These are phyloP conservation scores for Ophion obscuratus DNA, from an alignment of 2,888 invertebrate species.

Conservation along the genomic window DNA sequence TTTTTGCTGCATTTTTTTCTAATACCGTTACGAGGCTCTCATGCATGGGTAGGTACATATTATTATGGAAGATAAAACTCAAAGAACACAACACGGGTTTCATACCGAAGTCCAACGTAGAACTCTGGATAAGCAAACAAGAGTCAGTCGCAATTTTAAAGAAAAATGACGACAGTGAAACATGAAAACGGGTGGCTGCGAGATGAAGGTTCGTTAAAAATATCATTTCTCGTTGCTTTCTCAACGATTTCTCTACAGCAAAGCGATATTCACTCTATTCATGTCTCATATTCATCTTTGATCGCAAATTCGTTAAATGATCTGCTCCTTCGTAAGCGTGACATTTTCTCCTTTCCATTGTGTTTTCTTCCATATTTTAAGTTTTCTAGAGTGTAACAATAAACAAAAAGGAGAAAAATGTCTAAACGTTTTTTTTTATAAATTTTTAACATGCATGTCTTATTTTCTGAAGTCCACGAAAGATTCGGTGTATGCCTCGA, in stretches of 20 bases:
- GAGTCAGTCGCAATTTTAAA: neutral
- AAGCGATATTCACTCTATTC: neutral
- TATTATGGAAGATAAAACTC: neutral
- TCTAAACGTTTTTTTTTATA: too few relatives aligned
- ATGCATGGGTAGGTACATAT: neutral
- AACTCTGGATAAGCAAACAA: neutral
- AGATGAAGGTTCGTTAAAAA: neutral
- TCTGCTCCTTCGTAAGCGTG: too few relatives aligned
- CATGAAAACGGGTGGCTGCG: neutral
- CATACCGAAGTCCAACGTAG: neutral
- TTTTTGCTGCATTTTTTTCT: constrained; percentile 4
- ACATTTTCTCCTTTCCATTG: too few relatives aligned
- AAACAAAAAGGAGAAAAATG: too few relatives aligned
- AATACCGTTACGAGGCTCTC: constrained; percentile 18
- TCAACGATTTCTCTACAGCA: neutral
- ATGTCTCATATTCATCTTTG: too few relatives aligned
- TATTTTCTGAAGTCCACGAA: neutral
- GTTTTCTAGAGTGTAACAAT: too few relatives aligned
- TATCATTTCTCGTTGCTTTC: neutral
- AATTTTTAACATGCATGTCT: too few relatives aligned
- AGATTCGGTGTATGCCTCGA: neutral
- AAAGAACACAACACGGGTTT: neutral
- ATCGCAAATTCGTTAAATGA: too few relatives aligned
- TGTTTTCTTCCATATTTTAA: too few relatives aligned
- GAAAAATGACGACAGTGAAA: neutral